phyloP scores from a whole-genome alignment of 1,140 invertebrate genomes.

The Brachionus asplanchnoidis region DNA sequence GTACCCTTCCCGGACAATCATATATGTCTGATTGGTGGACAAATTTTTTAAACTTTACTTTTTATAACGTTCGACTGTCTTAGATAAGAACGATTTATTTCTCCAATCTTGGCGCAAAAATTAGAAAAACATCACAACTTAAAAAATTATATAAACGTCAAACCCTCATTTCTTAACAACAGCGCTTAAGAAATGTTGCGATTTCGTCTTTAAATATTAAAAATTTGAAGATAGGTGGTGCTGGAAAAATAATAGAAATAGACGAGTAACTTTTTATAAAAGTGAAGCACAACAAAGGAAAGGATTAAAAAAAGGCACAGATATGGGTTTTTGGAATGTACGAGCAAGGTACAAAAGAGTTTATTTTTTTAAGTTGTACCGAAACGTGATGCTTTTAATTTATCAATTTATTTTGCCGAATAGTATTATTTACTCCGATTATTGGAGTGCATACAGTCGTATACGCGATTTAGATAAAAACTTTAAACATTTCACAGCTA shows the following conservation, averaged over 20 bases:
- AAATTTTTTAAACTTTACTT: too few species aligned
- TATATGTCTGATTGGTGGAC: too few species aligned
- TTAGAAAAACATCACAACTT: too few species aligned
- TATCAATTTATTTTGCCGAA: background rate
- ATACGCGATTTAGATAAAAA: background rate
- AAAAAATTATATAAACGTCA: too few species aligned
- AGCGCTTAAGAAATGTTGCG: background rate
- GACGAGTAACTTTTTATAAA: background rate
- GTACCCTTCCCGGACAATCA: too few species aligned
- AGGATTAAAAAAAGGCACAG: background rate
- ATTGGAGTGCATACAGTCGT: background rate
- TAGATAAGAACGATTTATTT: too few species aligned
- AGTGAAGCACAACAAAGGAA: background rate
- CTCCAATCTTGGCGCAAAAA: too few species aligned
- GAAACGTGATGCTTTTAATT: background rate
- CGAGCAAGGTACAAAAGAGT: background rate
- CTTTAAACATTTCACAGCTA: background rate
- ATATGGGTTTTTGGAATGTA: slow-evolving; percentile 20
- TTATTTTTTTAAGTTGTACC: background rate
- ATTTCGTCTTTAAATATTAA: background rate
- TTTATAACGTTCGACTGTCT: too few species aligned
- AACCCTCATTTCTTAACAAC: background rate
- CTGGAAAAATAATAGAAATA: background rate
- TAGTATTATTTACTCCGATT: background rate
- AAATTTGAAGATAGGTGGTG: background rate